Conservation (phyloP, 2,113 vertebrate genomes). For the Mola mola region DNA sequence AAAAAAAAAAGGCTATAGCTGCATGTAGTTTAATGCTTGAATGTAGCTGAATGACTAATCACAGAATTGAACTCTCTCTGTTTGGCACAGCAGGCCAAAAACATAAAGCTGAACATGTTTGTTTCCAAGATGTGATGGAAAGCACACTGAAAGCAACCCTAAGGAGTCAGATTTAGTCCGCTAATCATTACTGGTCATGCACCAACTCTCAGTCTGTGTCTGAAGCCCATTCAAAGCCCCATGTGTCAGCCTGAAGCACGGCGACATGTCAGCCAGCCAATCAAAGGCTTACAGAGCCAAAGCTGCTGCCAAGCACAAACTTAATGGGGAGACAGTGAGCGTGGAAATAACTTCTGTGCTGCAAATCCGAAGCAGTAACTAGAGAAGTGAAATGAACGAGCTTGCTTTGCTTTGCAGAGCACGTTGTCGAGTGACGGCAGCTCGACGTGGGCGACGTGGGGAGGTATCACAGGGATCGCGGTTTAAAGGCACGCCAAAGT, state of each 20-base stretch:
- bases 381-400: slow-evolving; percentile 32
- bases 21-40: no score
- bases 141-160: not conserved
- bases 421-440: slow-evolving; percentile 22
- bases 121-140: not conserved
- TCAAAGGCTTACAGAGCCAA: slow-evolving; percentile 22
- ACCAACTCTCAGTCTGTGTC: no score
- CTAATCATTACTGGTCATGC: not conserved
- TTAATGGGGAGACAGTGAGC: slow-evolving; percentile 12
- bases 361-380: no score
- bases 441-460: slow-evolving; percentile 19
- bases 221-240: slow-evolving; percentile 27
- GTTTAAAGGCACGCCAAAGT: slow-evolving; percentile 4
- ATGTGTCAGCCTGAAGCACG: not conserved
- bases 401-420: slow-evolving; percentile 42
- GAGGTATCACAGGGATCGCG: no score
- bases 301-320: slow-evolving; percentile 10
- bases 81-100: no score
- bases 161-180: not conserved
- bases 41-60: no score
- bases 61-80: no score
- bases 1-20: no score
- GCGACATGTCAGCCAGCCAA: slow-evolving; percentile 33
- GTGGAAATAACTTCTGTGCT: no score
- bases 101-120: no score